Percentiles rank a stretch among this genome's conserved stretches.
These are phyloP conservation scores for Ochropleura leucogaster DNA, from an alignment of 2,888 invertebrate genomes.

Conservation along the genomic window DNA sequence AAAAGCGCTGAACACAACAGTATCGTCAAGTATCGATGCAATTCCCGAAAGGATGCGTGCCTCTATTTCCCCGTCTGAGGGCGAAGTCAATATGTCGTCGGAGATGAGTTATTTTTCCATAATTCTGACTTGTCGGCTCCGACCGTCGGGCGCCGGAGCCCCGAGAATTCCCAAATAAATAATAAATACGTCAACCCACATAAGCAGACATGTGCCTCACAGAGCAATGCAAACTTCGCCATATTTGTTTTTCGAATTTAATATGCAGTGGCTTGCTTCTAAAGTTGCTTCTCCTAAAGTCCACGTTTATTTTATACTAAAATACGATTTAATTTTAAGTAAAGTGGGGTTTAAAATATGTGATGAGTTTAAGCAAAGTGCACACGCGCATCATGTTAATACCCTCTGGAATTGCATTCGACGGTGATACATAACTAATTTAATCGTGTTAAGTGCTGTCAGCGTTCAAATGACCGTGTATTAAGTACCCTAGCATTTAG, in stretches of 20 bases:
- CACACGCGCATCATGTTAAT: conserved; percentile 21
- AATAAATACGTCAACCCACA: conserved; percentile 86
- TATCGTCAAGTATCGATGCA: conserved; percentile 77
- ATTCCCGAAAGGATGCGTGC: conserved; percentile 84
- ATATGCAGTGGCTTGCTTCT: conserved; percentile 73
- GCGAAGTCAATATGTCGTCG: conserved; percentile 87
- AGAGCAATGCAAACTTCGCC: conserved; percentile 71
- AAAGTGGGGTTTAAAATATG: conserved; percentile 23
- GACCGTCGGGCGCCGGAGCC: conserved; percentile 70
- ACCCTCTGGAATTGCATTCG: conserved; percentile 27
- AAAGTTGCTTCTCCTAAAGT: conserved; percentile 41
- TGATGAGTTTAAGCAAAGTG: conserved; percentile 37
- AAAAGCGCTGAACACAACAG: conserved; percentile 63
- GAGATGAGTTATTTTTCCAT: conserved; percentile 89
- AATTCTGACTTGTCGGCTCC: conserved; percentile 75
- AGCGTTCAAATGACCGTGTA: conserved; percentile 12
- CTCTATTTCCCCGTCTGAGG: conserved; percentile 79
- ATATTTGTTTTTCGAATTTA: conserved; percentile 79
- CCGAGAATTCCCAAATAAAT: conserved; percentile 89
- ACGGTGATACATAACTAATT: conserved; percentile 50
- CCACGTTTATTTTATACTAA: conserved; percentile 30
- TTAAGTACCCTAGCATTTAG: neutral
- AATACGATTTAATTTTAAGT: conserved; percentile 18
- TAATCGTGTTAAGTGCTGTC: conserved; percentile 41
- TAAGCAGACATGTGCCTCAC: conserved; percentile 62